Conservation (phyloP, 1,140 invertebrate species). For the Drosophila willistoni region DNA sequence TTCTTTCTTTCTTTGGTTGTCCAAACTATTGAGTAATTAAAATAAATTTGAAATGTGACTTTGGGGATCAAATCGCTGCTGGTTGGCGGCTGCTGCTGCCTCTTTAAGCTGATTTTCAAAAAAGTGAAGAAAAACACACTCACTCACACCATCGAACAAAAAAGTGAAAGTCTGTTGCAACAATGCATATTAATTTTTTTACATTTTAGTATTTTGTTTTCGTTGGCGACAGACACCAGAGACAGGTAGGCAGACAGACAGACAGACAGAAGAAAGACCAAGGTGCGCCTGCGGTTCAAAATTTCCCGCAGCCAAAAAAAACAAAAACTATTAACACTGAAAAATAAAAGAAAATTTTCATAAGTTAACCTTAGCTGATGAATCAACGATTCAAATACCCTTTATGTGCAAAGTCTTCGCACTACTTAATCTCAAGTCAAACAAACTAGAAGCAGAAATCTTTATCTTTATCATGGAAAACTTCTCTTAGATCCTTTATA, state of each 20-base stretch:
- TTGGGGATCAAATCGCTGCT: conserved; percentile 15
- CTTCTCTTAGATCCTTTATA: no score
- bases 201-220: conserved; percentile 31
- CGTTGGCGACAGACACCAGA: conserved; percentile 25
- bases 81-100: not conserved
- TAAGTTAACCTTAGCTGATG: not conserved
- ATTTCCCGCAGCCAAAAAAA: conserved; percentile 36
- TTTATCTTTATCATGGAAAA: no score
- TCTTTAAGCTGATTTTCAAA: conserved; percentile 47
- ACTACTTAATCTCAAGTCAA: no score
- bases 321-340: conserved; percentile 54
- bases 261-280: conserved; percentile 19
- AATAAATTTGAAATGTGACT: conserved; percentile 28
- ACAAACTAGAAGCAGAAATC: no score
- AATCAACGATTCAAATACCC: not conserved
- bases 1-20: conserved; percentile 16
- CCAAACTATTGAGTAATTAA: conserved; percentile 39
- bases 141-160: not conserved
- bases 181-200: conserved; percentile 77
- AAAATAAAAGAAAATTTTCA: conserved; percentile 15
- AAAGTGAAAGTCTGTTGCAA: conserved; percentile 76
- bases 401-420: no score
- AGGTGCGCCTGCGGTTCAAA: conserved; percentile 33
- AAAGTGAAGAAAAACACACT: conserved; percentile 52
- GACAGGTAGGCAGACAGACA: conserved; percentile 14